Percentiles rank a stretch among this genome's conserved stretches.
Conservation (phyloP, 2,888 invertebrate genomes). For the Caradrina kadenii region DNA sequence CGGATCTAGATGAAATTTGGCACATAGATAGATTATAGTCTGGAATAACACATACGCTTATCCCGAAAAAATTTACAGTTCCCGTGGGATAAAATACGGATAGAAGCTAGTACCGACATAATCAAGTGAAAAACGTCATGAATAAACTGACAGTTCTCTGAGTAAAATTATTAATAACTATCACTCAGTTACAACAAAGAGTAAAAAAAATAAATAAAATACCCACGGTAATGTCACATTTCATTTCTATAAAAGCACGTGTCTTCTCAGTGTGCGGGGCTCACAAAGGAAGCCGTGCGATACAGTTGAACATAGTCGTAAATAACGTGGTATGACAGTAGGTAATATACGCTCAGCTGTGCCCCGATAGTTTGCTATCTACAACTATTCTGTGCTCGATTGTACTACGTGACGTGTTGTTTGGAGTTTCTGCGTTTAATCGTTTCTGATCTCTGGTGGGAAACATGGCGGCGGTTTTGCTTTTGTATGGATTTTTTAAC, state of each 20-base stretch:
- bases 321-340: conserved; percentile 73
- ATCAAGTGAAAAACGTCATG: too few relatives aligned
- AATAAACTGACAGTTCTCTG: too few relatives aligned
- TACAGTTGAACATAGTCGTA: conserved; percentile 70
- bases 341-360: conserved; percentile 70
- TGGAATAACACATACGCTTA: too few relatives aligned
- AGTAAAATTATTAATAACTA: not conserved
- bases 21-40: too few relatives aligned
- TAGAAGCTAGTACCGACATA: too few relatives aligned
- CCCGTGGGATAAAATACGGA: too few relatives aligned
- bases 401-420: conserved; percentile 52
- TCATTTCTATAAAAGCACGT: conserved; percentile 51
- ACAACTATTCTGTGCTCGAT: conserved; percentile 57
- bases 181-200: not conserved
- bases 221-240: conserved; percentile 35
- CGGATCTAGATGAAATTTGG: too few relatives aligned
- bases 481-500: not conserved
- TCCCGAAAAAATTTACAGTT: too few relatives aligned
- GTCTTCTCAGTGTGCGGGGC: conserved; percentile 29
- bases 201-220: conserved; percentile 13
- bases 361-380: conserved; percentile 65
- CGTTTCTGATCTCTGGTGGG: conserved; percentile 39
- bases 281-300: conserved; percentile 57
- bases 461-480: conserved; percentile 28
- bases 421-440: conserved; percentile 53